Base-by-base conservation (phyloP, 1,140 invertebrate species). In the Brachionus calyciflorus region DNA sequence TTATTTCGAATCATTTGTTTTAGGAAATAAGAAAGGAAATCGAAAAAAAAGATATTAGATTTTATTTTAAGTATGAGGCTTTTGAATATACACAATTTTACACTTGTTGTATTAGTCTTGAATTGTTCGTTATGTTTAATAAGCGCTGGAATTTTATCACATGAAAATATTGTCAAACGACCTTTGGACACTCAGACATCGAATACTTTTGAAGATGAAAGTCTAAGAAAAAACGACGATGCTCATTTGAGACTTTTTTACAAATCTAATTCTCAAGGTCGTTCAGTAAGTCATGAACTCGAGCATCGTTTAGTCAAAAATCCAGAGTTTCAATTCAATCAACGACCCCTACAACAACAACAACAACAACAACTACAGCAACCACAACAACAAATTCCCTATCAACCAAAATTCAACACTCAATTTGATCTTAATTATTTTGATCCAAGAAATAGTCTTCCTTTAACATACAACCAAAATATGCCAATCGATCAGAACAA, bases 271-370 rank as follows among this genome's bases (percentile, higher is more conserved):
- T 48, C 26, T 21, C 69, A 44, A 3, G 51, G 48, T 40, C 26
- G 51, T 21, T 51, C 46, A 9, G 51, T 73, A n/a, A 73, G 69
- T 19, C 69, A 73, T 55, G 69, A 73, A 55, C 7, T 73, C 17
- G 69, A 73, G 51, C 69, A 73, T 24, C 17, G 69, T 37, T 37
- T 73, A 21, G 3, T 73, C 7, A 73, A 73, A n/a, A 73, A 51
- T 55, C 69, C 69, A 2, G 24, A 7, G 26, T 30, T 37, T 53
- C 12, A 49, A 30, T 51, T 24, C 30, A n/a, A n/a, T n/a, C n/a
- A n/a, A n/a, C n/a, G n/a, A n/a, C n/a, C n/a, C n/a, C n/a, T n/a
- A n/a, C n/a, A n/a, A n/a, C n/a, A n/a, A n/a, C n/a, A n/a, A n/a
- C n/a, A n/a, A n/a, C n/a, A n/a, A n/a, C n/a, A n/a, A n/a, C n/a